These are phyloP conservation scores for Hydrotaea diabolus DNA, from an alignment of 2,888 invertebrate genomes.

Conservation along the genomic window DNA sequence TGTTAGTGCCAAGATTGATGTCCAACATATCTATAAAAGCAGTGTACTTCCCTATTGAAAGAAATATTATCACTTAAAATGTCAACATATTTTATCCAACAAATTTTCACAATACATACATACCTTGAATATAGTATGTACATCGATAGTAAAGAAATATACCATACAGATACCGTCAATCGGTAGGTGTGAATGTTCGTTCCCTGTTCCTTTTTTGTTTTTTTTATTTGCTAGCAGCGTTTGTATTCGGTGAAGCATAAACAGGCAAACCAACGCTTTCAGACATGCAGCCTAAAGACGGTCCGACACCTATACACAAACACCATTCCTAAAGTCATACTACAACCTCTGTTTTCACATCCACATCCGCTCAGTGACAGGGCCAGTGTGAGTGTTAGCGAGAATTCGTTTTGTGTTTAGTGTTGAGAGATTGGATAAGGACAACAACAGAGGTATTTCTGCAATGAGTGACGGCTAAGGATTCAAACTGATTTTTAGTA, in stretches of 20 bases:
- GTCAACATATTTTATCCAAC: slow-evolving; percentile 61
- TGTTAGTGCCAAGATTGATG: not conserved
- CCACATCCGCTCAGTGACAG: slow-evolving; percentile 30
- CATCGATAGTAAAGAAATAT: not conserved
- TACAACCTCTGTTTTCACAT: too few relatives aligned
- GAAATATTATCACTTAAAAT: slow-evolving; percentile 68
- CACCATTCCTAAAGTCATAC: not conserved
- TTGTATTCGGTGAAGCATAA: slow-evolving; percentile 41
- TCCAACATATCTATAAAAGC: slow-evolving; percentile 21
- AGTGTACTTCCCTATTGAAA: slow-evolving; percentile 39
- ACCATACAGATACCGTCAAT: not conserved
- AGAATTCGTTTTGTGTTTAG: slow-evolving; percentile 9
- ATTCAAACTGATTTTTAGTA: slow-evolving; percentile 60
- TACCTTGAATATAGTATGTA: too few relatives aligned
- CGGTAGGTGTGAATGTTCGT: slow-evolving; percentile 3
- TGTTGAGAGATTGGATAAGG: slow-evolving; percentile 17
- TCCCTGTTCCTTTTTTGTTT: not conserved
- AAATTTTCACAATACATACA: not conserved
- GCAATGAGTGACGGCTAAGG: slow-evolving; percentile 19
- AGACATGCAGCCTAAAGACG: slow-evolving; percentile 50
- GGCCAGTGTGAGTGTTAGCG: not conserved
- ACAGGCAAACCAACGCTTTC: slow-evolving; percentile 20
- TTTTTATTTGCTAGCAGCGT: not conserved
- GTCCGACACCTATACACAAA: slow-evolving; percentile 21
- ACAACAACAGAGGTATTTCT: not conserved